These are phyloP conservation scores for Speoplatyrhinus poulsoni DNA, from an alignment of 2,113 vertebrate genomes.

Conservation along the genomic window DNA sequence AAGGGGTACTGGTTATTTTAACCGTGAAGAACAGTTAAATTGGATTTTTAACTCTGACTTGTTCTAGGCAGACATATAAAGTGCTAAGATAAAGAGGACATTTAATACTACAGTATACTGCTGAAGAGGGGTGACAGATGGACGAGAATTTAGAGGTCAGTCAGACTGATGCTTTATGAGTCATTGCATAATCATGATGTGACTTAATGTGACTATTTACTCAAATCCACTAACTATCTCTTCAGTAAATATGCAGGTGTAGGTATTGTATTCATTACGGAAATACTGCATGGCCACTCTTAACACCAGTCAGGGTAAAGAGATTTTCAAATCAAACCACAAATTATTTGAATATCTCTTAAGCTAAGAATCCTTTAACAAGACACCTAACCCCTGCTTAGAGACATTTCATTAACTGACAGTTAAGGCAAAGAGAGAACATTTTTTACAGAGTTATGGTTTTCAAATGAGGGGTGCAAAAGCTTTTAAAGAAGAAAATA, in stretches of 20 bases:
- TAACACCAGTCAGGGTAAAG: too few species aligned
- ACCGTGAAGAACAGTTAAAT: conserved; percentile 68
- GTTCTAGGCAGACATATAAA: conserved; percentile 51
- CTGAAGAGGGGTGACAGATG: conserved; percentile 36
- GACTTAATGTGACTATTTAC: conserved; percentile 46
- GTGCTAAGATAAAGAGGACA: conserved; percentile 54
- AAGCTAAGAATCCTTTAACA: too few species aligned
- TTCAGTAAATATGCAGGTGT: conserved; percentile 52
- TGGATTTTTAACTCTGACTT: conserved; percentile 65
- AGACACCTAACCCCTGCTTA: too few species aligned
- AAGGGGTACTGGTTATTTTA: conserved; percentile 52
- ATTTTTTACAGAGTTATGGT: too few species aligned
- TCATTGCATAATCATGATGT: conserved; percentile 26
- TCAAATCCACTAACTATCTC: conserved; percentile 35
- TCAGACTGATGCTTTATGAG: conserved; percentile 34
- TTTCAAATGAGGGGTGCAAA: too few species aligned
- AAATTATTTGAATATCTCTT: too few species aligned
- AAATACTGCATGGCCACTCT: too few species aligned
- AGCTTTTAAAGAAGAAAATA: too few species aligned
- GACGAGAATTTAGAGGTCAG: conserved; percentile 51
- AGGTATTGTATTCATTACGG: too few species aligned
- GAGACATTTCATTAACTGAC: too few species aligned
- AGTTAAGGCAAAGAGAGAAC: too few species aligned
- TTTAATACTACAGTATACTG: conserved; percentile 46
- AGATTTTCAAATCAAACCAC: too few species aligned